Evolutionary conservation across 2,888 invertebrate genomes (phyloP), one percentile per base, ranked within the genome.

Genomic region (Synergus umbraculus): DNA sequence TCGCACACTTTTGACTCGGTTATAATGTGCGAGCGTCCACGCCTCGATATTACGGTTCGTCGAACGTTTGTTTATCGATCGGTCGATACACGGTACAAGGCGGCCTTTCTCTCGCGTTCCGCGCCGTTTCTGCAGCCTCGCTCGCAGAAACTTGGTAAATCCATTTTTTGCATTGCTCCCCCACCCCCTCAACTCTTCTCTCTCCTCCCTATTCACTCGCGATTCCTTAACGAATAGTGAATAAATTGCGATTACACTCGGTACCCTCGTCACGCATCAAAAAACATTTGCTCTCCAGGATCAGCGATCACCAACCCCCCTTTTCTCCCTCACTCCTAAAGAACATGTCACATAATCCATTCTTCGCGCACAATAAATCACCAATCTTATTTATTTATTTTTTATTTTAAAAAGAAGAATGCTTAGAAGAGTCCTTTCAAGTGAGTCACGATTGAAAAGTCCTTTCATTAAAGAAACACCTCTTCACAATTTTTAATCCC

Each of bases 61-160:
- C 83, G 81, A 83, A 81, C 78, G 83, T 87, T 82, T 84, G 81
- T 86, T 85, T 80, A 83, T 83, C 85, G 85, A 85, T 85, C 84
- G 82, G 79, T 73, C 77, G 80, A 76, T 82, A 83, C 83, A 82
- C 46, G 78, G 79, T 80, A 79, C 82, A 78, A 81, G 80, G 80
- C 76, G 81, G 82, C 84, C 83, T 85, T 83, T 84, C 83, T 84
- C 83, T 85, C 83, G 80, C 83, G 85, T 83, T 84, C 58, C 66
- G 77, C 79, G 79, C 79, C 78, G 78, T 76, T 82, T 69, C 69
- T 79, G 44, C 76, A 60, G 44, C 65, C 83, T 81, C 78, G 77
- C 86, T 82, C 82, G 79, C 84, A 84, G 83, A 79, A 85, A 85
- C 81, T 82, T 83, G 78, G 77, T 80, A 83, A 83, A 83, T 84